A percentile compares a stretch with the other conserved stretches of the same genome.
Evolutionary conservation across 2,113 vertebrate species (phyloP).

Genomic region (Bufo gargarizans): DNA sequence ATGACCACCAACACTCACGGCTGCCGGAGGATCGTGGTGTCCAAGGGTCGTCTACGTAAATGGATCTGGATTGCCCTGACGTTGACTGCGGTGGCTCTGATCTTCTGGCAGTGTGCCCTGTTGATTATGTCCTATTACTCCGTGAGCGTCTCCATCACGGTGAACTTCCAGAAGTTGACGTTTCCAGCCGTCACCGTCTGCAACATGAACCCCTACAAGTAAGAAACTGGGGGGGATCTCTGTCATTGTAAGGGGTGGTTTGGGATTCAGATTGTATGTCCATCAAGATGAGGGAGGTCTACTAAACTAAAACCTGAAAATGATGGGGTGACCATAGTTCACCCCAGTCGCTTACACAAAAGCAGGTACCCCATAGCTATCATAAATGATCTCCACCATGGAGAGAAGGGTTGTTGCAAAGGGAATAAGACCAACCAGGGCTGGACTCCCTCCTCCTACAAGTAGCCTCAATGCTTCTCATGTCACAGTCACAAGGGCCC

Average conservation of each 20-base stretch:
- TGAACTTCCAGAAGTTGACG: conserved; percentile 77
- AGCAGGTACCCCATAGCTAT: too few relatives aligned
- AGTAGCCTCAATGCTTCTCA: neutral
- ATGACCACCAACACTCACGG: conserved; percentile 82
- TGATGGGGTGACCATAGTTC: too few relatives aligned
- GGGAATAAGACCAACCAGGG: too few relatives aligned
- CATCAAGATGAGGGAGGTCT: neutral
- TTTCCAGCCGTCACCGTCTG: conserved; percentile 82
- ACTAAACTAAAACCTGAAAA: too few relatives aligned
- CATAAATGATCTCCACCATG: too few relatives aligned
- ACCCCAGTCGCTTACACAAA: too few relatives aligned
- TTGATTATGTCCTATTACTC: conserved; percentile 76
- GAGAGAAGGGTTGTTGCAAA: neutral
- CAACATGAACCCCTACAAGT: conserved; percentile 85
- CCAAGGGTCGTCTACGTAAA: conserved; percentile 75
- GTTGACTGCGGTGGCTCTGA: conserved; percentile 73
- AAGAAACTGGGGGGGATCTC: conserved; percentile 25
- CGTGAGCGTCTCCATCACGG: conserved; percentile 78
- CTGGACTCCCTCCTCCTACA: neutral
- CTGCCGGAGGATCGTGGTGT: conserved; percentile 81
- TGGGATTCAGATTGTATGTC: neutral
- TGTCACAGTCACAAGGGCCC: neutral
- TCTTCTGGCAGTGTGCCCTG: conserved; percentile 79
- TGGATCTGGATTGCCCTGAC: conserved; percentile 77
- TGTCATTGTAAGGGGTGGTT: neutral